Conservation (phyloP, 2,797 vertebrate genomes). For the Sebastes iracundus region DNA sequence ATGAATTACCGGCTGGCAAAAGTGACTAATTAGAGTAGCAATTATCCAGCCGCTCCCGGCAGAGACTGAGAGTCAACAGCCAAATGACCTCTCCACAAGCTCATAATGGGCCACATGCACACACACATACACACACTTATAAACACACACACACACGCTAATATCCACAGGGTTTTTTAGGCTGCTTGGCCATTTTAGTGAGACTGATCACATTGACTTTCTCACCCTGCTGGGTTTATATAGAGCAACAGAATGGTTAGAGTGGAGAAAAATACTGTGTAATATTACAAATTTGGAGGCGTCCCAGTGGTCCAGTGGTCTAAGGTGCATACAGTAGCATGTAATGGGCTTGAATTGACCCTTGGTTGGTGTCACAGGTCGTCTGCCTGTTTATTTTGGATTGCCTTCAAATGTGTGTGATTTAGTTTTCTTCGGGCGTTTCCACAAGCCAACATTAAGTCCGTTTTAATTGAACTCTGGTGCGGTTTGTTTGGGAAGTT, state of each 20-base stretch:
- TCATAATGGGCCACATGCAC: constrained; percentile 58
- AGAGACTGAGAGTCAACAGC: constrained; percentile 74
- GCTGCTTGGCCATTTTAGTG: constrained; percentile 25
- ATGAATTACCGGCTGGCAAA: constrained; percentile 77
- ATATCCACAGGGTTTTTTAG: constrained; percentile 27
- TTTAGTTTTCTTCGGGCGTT: background rate
- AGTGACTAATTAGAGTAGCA: constrained; percentile 80
- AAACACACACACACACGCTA: background rate
- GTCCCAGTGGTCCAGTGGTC: background rate
- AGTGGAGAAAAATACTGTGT: background rate
- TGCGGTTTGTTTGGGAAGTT: too few species aligned
- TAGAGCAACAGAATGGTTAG: background rate
- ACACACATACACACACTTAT: background rate
- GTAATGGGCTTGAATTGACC: background rate
- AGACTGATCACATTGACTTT: constrained; percentile 41
- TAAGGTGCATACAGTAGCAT: background rate
- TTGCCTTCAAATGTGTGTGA: background rate
- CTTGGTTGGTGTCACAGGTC: background rate
- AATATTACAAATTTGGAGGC: background rate
- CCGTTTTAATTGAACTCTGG: rapidly evolving
- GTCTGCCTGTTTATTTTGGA: background rate
- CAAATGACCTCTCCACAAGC: constrained; percentile 72
- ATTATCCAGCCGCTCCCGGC: constrained; percentile 73
- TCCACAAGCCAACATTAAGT: background rate
- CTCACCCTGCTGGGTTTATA: constrained; percentile 13